Conservation (phyloP, 1,140 invertebrate genomes). For the Chironomus striatipennis region DNA sequence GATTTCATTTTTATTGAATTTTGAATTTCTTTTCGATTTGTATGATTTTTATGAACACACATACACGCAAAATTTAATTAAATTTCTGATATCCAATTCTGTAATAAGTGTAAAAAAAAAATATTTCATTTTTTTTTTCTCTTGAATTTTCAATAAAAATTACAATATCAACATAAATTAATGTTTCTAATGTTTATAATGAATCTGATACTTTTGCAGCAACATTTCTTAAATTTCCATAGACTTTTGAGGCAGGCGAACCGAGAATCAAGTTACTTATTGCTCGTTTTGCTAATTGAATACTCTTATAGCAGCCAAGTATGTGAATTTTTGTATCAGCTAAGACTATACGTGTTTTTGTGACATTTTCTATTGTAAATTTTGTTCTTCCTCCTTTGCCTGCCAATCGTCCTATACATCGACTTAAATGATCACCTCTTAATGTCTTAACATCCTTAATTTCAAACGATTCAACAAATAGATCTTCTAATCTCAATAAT, state of each 20-base stretch:
- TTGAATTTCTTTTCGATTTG: not conserved
- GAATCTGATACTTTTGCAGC: constrained; percentile 71
- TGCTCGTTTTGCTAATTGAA: constrained; percentile 88
- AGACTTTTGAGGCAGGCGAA: constrained; percentile 91
- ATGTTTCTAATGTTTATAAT: constrained; percentile 49
- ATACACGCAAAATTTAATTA: constrained; percentile 48
- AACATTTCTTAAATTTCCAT: constrained; percentile 82
- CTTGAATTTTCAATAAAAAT: not conserved
- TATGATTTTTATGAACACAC: constrained; percentile 15
- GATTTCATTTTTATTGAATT: not conserved
- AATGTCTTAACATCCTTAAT: constrained; percentile 94
- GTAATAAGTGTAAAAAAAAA: not conserved
- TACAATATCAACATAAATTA: constrained; percentile 25
- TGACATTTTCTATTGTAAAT: constrained; percentile 98
- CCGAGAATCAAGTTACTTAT: constrained; percentile 97
- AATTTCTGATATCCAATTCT: too few species aligned
- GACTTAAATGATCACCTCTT: constrained; percentile 89
- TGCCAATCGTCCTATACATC: constrained; percentile 92
- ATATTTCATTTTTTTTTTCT: not conserved
- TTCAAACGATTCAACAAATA: constrained; percentile 97
- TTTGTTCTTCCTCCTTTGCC: constrained; percentile 97
- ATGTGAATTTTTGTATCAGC: constrained; percentile 97
- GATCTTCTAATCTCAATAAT: constrained; percentile 87
- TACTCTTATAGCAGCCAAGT: constrained; percentile 95
- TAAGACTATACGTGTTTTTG: constrained; percentile 95